A percentile compares a stretch with the other conserved stretches of the same genome.
Evolutionary conservation across 2,113 vertebrate species (phyloP).

Genomic region (Lates calcarifer): DNA sequence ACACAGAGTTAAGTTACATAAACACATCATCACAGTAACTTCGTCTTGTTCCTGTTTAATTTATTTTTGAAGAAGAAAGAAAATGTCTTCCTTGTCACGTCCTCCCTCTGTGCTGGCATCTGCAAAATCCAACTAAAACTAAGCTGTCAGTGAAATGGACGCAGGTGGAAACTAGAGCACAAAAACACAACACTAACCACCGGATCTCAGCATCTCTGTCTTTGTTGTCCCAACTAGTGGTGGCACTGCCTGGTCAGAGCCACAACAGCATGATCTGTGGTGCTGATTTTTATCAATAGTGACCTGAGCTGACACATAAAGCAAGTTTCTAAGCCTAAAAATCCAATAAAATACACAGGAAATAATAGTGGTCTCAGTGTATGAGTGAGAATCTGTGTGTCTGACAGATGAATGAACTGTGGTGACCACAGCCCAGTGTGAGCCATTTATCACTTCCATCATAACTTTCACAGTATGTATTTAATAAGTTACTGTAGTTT

Average conservation of each 20-base stretch:
- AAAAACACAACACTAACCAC: not conserved
- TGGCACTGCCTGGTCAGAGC: not conserved
- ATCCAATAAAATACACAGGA: not conserved
- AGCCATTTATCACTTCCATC: not conserved
- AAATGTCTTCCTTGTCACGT: not conserved
- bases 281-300: not conserved
- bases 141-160: slow-evolving; percentile 9
- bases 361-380: not conserved
- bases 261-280: not conserved
- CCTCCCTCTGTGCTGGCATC: not conserved
- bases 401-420: not conserved
- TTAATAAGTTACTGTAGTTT: not conserved
- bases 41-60: not conserved
- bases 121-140: not conserved
- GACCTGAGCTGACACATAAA: not conserved
- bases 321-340: not conserved
- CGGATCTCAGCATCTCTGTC: slow-evolving; percentile 1
- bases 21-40: not conserved
- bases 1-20: not conserved
- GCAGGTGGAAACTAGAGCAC: slow-evolving; percentile 43
- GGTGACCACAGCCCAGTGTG: not conserved
- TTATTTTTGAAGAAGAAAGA: slow-evolving; percentile 11
- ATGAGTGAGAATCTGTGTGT: not conserved
- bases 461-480: not conserved
- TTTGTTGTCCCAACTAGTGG: not conserved